These are phyloP conservation scores for Syndactyla subalaris DNA, from an alignment of 2,797 vertebrate species.

Conservation along the genomic window DNA sequence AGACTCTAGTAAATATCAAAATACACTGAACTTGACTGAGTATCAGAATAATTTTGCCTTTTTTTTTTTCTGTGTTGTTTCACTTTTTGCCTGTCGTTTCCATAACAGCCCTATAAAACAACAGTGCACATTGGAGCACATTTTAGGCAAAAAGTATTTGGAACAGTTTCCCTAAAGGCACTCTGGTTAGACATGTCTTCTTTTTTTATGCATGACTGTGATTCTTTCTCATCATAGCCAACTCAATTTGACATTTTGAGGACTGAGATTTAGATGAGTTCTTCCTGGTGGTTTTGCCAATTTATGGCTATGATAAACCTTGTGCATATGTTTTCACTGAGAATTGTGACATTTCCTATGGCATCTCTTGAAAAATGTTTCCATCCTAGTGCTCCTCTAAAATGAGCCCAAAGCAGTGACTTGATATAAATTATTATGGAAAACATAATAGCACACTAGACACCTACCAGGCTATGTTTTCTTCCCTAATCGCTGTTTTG, in stretches of 20 bases:
- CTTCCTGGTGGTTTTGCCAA: conserved; percentile 34
- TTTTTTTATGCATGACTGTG: neutral
- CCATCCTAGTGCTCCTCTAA: conserved; percentile 1
- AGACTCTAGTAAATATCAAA: neutral
- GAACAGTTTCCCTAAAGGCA: neutral
- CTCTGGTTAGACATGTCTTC: neutral
- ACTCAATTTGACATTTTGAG: conserved; percentile 35
- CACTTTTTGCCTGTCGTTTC: neutral
- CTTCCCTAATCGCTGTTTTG: neutral
- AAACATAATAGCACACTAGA: neutral
- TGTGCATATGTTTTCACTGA: neutral
- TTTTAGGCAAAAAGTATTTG: conserved; percentile 1
- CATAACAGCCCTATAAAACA: neutral
- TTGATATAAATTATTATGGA: neutral
- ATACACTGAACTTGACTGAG: neutral
- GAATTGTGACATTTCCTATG: conserved; percentile 42
- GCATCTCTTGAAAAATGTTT: conserved; percentile 33
- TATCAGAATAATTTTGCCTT: neutral
- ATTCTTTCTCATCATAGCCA: neutral
- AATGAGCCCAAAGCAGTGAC: conserved; percentile 9
- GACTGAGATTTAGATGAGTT: conserved; percentile 19
- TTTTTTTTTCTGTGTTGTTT: neutral
- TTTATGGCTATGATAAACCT: conserved; percentile 36
- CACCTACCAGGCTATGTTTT: neutral
- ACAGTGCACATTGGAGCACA: neutral